Conservation (phyloP, 2,888 invertebrate genomes). For the Athalia rosae region DNA sequence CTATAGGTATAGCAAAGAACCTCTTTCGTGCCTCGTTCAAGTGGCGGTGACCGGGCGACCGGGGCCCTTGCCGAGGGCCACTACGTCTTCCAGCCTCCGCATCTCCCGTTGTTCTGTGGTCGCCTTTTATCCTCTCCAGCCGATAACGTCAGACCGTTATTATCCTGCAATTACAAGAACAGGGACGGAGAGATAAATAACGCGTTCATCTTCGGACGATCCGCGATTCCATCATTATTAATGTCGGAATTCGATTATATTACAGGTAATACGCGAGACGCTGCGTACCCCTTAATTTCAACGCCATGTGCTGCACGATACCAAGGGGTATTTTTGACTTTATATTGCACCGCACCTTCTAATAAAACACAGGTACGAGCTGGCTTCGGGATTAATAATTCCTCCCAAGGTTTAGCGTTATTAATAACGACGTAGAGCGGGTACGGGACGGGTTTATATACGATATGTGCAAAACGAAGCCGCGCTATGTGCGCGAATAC, state of each 20-base stretch:
- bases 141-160: slow-evolving; percentile 14
- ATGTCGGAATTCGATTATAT: background rate
- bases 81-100: slow-evolving; percentile 50
- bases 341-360: too few relatives aligned
- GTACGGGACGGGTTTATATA: background rate
- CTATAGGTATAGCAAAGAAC: slow-evolving; percentile 45
- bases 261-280: too few relatives aligned
- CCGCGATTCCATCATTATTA: background rate
- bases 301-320: too few relatives aligned
- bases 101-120: slow-evolving; percentile 30
- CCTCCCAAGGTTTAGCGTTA: slow-evolving; percentile 26
- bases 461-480: background rate
- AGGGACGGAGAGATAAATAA: background rate
- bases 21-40: slow-evolving; percentile 59
- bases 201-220: background rate
- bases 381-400: slow-evolving; percentile 29
- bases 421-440: slow-evolving; percentile 21
- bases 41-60: slow-evolving; percentile 57
- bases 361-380: background rate
- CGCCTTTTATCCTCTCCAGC: background rate
- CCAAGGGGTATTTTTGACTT: too few relatives aligned
- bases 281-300: too few relatives aligned
- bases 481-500: background rate
- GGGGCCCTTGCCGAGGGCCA: slow-evolving; percentile 54
- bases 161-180: slow-evolving; percentile 17